A percentile compares a stretch with the other conserved stretches of the same genome.
These are phyloP conservation scores for Mongoloraphidia duomilia DNA, from an alignment of 2,888 invertebrate genomes.

Conservation along the genomic window DNA sequence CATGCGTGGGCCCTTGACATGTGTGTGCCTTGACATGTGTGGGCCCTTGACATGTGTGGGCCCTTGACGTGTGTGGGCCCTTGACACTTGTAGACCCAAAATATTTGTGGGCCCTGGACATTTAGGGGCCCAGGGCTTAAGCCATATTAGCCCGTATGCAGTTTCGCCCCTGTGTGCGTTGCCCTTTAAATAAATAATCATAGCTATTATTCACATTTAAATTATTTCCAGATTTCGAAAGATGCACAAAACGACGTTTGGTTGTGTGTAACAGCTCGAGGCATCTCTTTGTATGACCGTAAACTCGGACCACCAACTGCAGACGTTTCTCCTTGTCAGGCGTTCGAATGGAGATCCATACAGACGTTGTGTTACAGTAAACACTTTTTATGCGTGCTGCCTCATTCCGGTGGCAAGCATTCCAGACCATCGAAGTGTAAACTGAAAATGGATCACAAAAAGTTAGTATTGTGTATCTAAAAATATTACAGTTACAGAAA, in stretches of 20 bases:
- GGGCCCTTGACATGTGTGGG: too few relatives aligned
- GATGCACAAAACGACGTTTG: slow-evolving; percentile 45
- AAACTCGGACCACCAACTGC: slow-evolving; percentile 24
- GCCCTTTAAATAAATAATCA: neutral
- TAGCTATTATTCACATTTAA: slow-evolving; percentile 1
- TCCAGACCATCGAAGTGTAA: slow-evolving; percentile 50
- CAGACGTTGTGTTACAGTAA: slow-evolving; percentile 65
- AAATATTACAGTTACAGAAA: too few relatives aligned
- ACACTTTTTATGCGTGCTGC: slow-evolving; percentile 44
- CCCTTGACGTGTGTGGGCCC: too few relatives aligned
- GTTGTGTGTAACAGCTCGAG: slow-evolving; percentile 48
- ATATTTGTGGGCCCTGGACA: too few relatives aligned
- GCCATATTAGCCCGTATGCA: too few relatives aligned
- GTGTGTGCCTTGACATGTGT: too few relatives aligned
- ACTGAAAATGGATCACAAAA: slow-evolving; percentile 56
- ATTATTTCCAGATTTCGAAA: slow-evolving; percentile 34
- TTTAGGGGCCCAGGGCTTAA: too few relatives aligned
- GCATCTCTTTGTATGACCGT: slow-evolving; percentile 46
- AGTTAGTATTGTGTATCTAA: slow-evolving; percentile 31
- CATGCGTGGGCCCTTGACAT: too few relatives aligned
- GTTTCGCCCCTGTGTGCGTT: too few relatives aligned
- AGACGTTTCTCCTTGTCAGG: slow-evolving; percentile 28
- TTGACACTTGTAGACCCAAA: too few relatives aligned
- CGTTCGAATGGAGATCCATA: slow-evolving; percentile 55
- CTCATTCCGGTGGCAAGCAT: slow-evolving; percentile 36